Evolutionary conservation across 2,797 vertebrate species (phyloP).

Genomic region (Yasuhikotakia modesta): DNA sequence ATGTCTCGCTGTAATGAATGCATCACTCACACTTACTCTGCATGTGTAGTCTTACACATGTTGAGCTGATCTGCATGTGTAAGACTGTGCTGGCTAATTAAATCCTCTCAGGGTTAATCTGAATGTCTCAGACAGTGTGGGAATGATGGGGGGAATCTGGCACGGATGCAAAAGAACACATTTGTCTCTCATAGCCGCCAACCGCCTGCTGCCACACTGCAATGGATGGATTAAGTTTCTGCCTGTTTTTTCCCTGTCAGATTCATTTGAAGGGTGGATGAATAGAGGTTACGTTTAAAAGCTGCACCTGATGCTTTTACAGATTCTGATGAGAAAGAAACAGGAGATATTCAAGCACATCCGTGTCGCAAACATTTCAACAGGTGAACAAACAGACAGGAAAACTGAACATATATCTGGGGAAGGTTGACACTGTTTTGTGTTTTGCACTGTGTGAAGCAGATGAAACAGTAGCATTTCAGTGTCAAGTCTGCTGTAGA

Average conservation of each 20-base stretch:
- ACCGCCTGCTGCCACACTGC: constrained; percentile 52
- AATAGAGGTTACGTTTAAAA: constrained; percentile 54
- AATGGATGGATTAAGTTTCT: constrained; percentile 61
- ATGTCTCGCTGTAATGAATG: constrained; percentile 18
- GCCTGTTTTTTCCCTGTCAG: constrained; percentile 53
- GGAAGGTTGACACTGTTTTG: constrained; percentile 12
- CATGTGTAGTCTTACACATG: constrained; percentile 1
- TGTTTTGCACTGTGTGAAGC: too few species aligned
- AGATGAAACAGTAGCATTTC: too few species aligned
- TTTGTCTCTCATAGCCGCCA: constrained; percentile 52
- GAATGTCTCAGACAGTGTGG: constrained; percentile 47
- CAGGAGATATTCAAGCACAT: constrained; percentile 10
- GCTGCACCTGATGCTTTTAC: constrained; percentile 43
- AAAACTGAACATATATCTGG: not conserved
- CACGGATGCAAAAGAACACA: constrained; percentile 57
- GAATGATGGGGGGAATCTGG: constrained; percentile 58
- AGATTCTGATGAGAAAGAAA: constrained; percentile 39
- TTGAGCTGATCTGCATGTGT: constrained; percentile 52
- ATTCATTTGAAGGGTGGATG: constrained; percentile 57
- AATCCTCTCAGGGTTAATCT: constrained; percentile 39
- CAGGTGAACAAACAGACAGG: not conserved
- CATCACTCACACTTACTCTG: constrained; percentile 33
- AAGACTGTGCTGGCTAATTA: constrained; percentile 58
- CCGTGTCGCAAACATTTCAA: constrained; percentile 24
- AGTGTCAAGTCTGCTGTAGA: not conserved